Base-by-base conservation (phyloP, 1,140 invertebrate genomes). In the Thaumatotibia leucotreta region DNA sequence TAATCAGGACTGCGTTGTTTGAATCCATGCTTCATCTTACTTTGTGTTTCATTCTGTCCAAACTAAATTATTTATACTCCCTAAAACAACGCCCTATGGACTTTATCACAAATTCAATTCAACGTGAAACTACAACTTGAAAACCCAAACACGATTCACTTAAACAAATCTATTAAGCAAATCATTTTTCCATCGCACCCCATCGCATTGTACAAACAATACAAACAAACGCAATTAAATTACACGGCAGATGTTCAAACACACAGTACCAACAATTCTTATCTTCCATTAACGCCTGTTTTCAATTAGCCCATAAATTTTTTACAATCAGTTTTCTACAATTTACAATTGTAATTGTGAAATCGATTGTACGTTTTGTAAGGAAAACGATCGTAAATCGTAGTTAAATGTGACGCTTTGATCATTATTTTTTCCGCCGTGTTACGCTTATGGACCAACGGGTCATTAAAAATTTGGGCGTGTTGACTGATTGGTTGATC, bases 161-260 rank as follows among this genome's bases (percentile, higher is more conserved):
- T 29, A 24, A 58, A 29, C 27, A 27, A 27, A 58, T 31, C 50
- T 52, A 52, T 58, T 54, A 27, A 58, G 8, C 52, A 58, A 58
- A 58, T 31, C 52, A 27, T 45, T 17, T 20, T 20, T 45, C 17
- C 23, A 70, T 61, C 61, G 52, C 63, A 61, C 68, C 72, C 64
- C 70, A 68, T 61, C 67, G 63, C 54, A 23, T 64, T 35, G 52
- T 10, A 61, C 72, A 63, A 67, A 73, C 73, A 74, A 77, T n/a
- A 74, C 74, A 78, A n/a, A n/a, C n/a, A n/a, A n/a, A 27, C 22
- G 52, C 52, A 58, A 71, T 72, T 65, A 62, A 72, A 69, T 71
- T 69, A 65, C 50, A 54, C 35, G 65, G 67, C 77, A 79, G 74
- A 79, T 79, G 77, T 75, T 72, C 74, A 79, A 79, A 79, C 67